These are phyloP conservation scores for Conomelus anceps DNA, from an alignment of 2,888 invertebrate genomes.

Conservation along the genomic window DNA sequence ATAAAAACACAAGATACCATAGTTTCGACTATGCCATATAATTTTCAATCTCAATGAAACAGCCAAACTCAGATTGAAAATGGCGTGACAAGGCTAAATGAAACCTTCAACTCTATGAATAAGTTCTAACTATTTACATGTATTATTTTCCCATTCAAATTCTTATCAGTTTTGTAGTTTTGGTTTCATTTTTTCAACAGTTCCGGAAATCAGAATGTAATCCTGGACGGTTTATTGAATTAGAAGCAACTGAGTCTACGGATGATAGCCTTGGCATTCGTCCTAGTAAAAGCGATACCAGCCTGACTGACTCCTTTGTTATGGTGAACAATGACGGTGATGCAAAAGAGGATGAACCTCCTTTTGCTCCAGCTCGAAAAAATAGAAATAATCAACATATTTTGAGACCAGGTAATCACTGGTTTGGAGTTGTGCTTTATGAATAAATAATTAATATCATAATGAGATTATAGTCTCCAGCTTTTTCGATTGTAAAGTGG, in stretches of 20 bases:
- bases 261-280: slow-evolving; percentile 45
- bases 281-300: slow-evolving; percentile 84
- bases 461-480: slow-evolving; percentile 27
- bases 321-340: slow-evolving; percentile 48
- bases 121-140: no score
- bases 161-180: background rate
- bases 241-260: slow-evolving; percentile 24
- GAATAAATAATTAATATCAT: background rate
- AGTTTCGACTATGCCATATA: no score
- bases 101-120: no score
- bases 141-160: background rate
- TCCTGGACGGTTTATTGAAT: slow-evolving; percentile 30
- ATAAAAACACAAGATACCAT: no score
- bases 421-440: background rate
- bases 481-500: no score
- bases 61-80: no score
- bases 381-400: slow-evolving; percentile 27
- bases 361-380: slow-evolving; percentile 26
- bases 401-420: slow-evolving; percentile 26
- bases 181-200: slow-evolving; percentile 22
- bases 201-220: slow-evolving; percentile 36
- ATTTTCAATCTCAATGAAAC: no score
- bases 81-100: no score
- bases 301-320: slow-evolving; percentile 84
- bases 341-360: slow-evolving; percentile 40